These are phyloP conservation scores for Xenus cinereus DNA, from an alignment of 2,113 vertebrate genomes.

Conservation along the genomic window DNA sequence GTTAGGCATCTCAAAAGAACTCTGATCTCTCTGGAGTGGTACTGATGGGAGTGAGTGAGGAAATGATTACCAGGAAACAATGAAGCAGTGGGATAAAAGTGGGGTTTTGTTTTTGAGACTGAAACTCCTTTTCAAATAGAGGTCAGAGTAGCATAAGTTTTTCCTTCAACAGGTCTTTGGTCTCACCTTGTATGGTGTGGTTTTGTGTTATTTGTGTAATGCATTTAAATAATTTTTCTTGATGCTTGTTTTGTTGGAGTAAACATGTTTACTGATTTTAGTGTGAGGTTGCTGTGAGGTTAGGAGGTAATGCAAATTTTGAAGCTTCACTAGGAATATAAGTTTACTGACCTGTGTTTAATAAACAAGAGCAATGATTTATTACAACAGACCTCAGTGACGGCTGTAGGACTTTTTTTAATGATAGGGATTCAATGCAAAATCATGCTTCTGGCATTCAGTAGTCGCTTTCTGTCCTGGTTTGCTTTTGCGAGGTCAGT, in stretches of 20 bases:
- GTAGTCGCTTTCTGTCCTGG: neutral
- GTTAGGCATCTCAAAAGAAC: neutral
- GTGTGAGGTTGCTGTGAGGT: neutral
- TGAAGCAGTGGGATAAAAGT: neutral
- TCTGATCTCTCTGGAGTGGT: neutral
- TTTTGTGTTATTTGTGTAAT: neutral
- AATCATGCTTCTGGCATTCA: constrained; percentile 44
- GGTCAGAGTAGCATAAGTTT: neutral
- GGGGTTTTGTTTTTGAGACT: neutral
- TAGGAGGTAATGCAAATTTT: constrained; percentile 4
- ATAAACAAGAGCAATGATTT: constrained; percentile 61
- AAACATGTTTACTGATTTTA: neutral
- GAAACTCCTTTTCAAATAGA: neutral
- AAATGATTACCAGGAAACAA: neutral
- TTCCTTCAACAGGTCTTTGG: neutral
- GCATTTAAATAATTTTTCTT: neutral
- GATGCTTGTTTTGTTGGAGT: neutral
- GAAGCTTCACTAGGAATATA: neutral
- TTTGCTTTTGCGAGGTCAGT: constrained; percentile 50
- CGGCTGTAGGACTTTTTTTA: constrained; percentile 8
- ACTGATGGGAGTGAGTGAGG: neutral
- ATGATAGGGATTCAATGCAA: constrained; percentile 7
- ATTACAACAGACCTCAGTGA: constrained; percentile 16
- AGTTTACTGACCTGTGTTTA: constrained; percentile 50
- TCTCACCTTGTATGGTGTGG: neutral